Base-by-base conservation (phyloP, 2,113 vertebrate species). In the Pangasianodon gigas region DNA sequence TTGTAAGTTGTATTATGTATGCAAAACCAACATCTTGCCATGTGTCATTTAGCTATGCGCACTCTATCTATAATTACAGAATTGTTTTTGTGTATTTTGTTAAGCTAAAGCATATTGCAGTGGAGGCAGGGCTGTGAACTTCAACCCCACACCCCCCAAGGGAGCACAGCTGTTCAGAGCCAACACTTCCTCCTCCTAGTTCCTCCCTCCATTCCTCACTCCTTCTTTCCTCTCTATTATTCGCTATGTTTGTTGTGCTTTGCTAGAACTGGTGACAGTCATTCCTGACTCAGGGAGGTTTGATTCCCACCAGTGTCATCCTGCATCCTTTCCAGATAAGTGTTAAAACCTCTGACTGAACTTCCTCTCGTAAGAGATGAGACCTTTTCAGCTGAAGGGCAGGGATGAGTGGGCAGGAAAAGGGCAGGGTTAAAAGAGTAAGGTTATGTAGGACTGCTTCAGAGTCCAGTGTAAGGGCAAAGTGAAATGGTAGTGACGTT, bases 231-330 rank as follows among this genome's bases (percentile, higher is more conserved):
- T 74, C 37, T 80, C 88, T 90, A 67, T 92, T n/a, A 87, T 89
- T 44, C 46, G 32, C 16, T 52, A 44, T 71, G 46, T 83, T 89
- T 87, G 74, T 74, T 91, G 88, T 54, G 62, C 77, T 87, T 74
- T 3, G 1, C 29, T 87, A 91, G 93, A 51, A 86, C 86, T 85
- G 87, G 88, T 88, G 92, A 91, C 92, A 58, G 46, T 67, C 75
- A 60, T 69, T 77, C 44, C 67, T 74, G 87, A 89, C 74, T 82
- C 74, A 48, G 44, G 21, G 26, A 62, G 71, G 79, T 62, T 79
- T 77, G 90, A 87, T 89, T 91, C 58, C 86, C 46, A 75, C 8
- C 48, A 79, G 80, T 77, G 56, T 41, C 77, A 18, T 71, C 41
- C 84, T 52, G 77, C 74, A 74, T 89, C 75, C 87, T 77, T 77